Evolutionary conservation across 1,140 invertebrate genomes (phyloP).

Genomic region (Saccostrea glomerata): DNA sequence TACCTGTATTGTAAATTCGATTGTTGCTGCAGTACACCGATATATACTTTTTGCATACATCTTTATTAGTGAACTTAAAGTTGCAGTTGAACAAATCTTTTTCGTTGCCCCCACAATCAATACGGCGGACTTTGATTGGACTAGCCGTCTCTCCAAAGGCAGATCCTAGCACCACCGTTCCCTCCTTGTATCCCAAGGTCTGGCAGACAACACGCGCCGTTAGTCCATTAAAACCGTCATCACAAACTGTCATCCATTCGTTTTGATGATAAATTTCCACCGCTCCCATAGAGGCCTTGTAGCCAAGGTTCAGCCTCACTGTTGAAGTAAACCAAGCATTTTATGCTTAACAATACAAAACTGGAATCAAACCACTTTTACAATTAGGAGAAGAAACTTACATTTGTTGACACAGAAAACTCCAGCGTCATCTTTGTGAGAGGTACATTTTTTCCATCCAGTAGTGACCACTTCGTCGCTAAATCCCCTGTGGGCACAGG

Average conservation of each 20-base stretch:
- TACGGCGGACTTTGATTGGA: constrained; percentile 55
- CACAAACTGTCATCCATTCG: constrained; percentile 69
- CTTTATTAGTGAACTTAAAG: constrained; percentile 49
- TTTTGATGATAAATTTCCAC: constrained; percentile 65
- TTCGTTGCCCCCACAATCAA: constrained; percentile 64
- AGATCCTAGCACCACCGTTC: constrained; percentile 58
- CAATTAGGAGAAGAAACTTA: background rate
- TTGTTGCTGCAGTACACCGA: constrained; percentile 68
- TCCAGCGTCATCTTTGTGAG: constrained; percentile 67
- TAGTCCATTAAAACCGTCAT: constrained; percentile 60
- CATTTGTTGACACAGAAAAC: constrained; percentile 65
- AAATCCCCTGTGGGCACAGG: constrained; percentile 68
- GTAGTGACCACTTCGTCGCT: constrained; percentile 45
- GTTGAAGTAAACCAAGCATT: constrained; percentile 12
- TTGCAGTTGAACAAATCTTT: constrained; percentile 60
- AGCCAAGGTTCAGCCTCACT: constrained; percentile 67
- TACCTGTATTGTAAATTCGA: constrained; percentile 62
- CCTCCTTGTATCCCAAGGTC: constrained; percentile 53
- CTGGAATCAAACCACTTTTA: no score
- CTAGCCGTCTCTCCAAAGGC: constrained; percentile 62
- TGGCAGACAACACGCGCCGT: constrained; percentile 65
- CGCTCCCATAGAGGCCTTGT: constrained; percentile 62
- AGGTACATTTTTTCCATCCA: constrained; percentile 51
- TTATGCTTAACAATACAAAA: no score
- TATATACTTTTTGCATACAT: constrained; percentile 61